Percentiles rank a stretch among this genome's conserved stretches.
Conservation (phyloP, 2,113 vertebrate genomes). For the Ornithorhynchus anatinus region DNA sequence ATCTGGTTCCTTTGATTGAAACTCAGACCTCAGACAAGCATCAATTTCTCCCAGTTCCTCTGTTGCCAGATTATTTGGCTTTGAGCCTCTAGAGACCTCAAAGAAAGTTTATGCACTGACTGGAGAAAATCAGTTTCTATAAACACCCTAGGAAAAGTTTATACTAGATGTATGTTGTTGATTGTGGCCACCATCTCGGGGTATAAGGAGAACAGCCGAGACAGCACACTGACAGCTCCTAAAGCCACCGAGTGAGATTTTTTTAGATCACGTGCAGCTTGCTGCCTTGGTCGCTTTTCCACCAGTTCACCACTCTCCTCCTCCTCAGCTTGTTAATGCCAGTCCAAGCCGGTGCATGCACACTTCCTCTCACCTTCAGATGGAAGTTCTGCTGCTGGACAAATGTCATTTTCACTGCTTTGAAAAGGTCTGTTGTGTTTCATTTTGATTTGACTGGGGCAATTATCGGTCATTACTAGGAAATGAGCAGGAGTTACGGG, state of each 20-base stretch:
- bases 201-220: constrained; percentile 56
- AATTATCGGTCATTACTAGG: constrained; percentile 78
- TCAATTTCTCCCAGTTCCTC: no score
- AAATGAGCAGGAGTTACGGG: constrained; percentile 72
- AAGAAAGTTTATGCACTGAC: constrained; percentile 51
- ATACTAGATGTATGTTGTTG: constrained; percentile 53
- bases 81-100: constrained; percentile 45
- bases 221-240: constrained; percentile 35
- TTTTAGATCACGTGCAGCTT: constrained; percentile 29
- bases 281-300: constrained; percentile 34
- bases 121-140: constrained; percentile 52
- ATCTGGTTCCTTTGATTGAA: no score
- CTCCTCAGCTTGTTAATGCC: constrained; percentile 57
- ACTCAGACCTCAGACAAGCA: no score
- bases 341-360: constrained; percentile 60
- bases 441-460: constrained; percentile 67
- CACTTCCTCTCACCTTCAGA: constrained; percentile 73
- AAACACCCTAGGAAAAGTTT: constrained; percentile 57
- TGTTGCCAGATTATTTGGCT: constrained; percentile 33
- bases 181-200: constrained; percentile 55
- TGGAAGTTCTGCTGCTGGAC: constrained; percentile 69
- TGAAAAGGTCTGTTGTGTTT: constrained; percentile 70
- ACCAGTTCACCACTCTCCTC: constrained; percentile 36
- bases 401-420: constrained; percentile 64
- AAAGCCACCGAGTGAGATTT: constrained; percentile 41